Conservation (phyloP, 2,113 vertebrate genomes). For the Rousettus leschenaultii region DNA sequence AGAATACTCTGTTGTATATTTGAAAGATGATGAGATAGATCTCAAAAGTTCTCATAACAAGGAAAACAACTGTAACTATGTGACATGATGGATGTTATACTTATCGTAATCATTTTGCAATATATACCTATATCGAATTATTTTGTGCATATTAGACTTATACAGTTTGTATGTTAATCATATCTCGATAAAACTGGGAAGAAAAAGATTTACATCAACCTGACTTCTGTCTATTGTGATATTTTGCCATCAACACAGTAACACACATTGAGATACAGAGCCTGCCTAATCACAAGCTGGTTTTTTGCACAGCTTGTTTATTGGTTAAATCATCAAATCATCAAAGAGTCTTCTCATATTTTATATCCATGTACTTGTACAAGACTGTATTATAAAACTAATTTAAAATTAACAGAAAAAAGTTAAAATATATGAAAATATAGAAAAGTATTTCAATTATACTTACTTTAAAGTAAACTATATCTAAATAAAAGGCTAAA, state of each 20-base stretch:
- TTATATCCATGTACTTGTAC: not conserved
- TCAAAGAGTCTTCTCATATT: not conserved
- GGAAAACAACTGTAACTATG: no score
- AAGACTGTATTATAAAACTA: not conserved
- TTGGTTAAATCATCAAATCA: not conserved
- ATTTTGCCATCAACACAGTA: not conserved
- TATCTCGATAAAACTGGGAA: not conserved
- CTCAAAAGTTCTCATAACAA: no score
- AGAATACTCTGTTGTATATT: not conserved
- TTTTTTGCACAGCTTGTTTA: not conserved
- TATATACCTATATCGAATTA: no score
- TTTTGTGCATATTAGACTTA: no score
- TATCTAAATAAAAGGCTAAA: not conserved
- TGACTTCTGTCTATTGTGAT: not conserved
- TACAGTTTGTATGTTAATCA: not conserved
- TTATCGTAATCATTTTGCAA: no score
- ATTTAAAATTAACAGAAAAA: conserved; percentile 17
- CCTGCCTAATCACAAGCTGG: not conserved
- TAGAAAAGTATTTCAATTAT: conserved; percentile 28
- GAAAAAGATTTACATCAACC: not conserved
- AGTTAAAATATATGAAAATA: conserved; percentile 13
- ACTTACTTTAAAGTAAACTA: not conserved
- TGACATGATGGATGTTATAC: no score
- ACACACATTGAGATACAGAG: not conserved
- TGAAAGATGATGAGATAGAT: not conserved